Evolutionary conservation across 2,888 invertebrate genomes (phyloP).

Genomic region (Calameuta idolon): DNA sequence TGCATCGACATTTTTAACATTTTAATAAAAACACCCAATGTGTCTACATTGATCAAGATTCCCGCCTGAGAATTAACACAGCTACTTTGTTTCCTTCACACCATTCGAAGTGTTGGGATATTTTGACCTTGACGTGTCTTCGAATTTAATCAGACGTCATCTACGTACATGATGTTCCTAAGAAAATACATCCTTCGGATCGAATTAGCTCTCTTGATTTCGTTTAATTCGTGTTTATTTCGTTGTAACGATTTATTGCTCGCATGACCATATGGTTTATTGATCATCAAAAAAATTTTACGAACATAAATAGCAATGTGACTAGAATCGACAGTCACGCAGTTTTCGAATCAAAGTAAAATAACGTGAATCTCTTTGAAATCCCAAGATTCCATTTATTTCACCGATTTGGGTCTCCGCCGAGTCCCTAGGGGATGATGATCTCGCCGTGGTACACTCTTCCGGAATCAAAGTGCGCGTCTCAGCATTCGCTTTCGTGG

Average conservation of each 20-base stretch:
- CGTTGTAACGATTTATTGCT: not conserved
- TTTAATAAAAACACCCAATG: not conserved
- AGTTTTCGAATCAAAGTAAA: not conserved
- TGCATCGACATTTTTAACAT: not conserved
- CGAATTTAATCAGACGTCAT: not conserved
- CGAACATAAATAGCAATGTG: not conserved
- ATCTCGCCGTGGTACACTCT: not conserved
- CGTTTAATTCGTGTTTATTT: not conserved
- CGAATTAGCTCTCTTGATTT: not conserved
- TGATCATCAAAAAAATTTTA: not conserved
- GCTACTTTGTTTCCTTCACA: not conserved
- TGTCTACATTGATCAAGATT: not conserved
- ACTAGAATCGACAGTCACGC: not conserved
- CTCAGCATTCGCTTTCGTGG: not conserved
- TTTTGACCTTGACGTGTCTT: not conserved
- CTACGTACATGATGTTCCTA: not conserved
- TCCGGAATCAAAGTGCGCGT: not conserved
- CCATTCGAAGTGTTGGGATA: not conserved
- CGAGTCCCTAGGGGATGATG: not conserved
- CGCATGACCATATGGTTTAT: not conserved
- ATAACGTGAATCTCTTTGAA: not conserved
- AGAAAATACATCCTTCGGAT: not conserved
- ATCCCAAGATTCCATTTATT: not conserved
- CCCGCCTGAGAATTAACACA: not conserved
- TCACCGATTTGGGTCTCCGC: not conserved